phyloP scores from a whole-genome alignment of 2,888 invertebrate genomes.

The Lochmaea capreae region DNA sequence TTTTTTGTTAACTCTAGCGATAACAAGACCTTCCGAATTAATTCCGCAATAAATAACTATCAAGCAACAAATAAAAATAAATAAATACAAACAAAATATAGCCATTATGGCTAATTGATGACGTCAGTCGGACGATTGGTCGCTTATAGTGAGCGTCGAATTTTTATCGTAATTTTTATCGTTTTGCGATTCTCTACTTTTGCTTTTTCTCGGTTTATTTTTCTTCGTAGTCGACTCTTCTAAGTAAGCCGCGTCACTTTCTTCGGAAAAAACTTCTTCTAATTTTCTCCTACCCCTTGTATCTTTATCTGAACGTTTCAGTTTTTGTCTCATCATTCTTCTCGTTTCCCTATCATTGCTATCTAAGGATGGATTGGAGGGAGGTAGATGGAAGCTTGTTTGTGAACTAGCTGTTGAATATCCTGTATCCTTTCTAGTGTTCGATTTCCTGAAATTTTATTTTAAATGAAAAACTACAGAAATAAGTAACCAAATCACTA shows the following conservation, averaged over 20 bases:
- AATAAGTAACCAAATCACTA: neutral
- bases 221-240: slow-evolving; percentile 30
- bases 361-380: slow-evolving; percentile 40
- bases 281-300: slow-evolving; percentile 50
- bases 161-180: slow-evolving; percentile 53
- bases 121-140: slow-evolving; percentile 68
- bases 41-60: slow-evolving; percentile 71
- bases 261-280: slow-evolving; percentile 57
- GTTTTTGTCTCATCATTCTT: slow-evolving; percentile 60
- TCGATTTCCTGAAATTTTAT: slow-evolving; percentile 59
- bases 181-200: slow-evolving; percentile 36
- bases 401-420: slow-evolving; percentile 77
- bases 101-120: slow-evolving; percentile 70
- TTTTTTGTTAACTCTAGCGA: slow-evolving; percentile 62
- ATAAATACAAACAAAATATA: slow-evolving; percentile 69
- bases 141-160: slow-evolving; percentile 53
- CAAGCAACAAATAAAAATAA: slow-evolving; percentile 69
- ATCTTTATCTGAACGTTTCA: slow-evolving; percentile 54
- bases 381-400: slow-evolving; percentile 60
- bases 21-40: slow-evolving; percentile 67
- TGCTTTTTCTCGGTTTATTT: slow-evolving; percentile 18
- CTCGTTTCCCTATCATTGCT: slow-evolving; percentile 47
- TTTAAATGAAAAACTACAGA: neutral
- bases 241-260: slow-evolving; percentile 51
- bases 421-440: slow-evolving; percentile 73